Evolutionary conservation across 2,797 vertebrate species (phyloP).

Genomic region (Cynopterus sphinx): DNA sequence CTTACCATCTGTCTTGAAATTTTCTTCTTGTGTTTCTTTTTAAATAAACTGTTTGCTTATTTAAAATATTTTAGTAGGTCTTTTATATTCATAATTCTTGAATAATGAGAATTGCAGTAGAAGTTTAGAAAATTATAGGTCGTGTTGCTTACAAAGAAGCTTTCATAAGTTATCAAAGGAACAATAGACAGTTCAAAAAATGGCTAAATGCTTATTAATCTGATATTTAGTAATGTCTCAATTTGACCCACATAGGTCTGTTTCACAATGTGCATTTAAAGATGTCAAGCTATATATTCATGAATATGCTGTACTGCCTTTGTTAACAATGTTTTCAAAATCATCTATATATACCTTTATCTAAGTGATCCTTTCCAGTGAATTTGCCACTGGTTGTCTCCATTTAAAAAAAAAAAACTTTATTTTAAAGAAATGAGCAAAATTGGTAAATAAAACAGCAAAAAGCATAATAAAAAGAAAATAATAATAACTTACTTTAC

Average conservation of each 20-base stretch:
- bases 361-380: not conserved
- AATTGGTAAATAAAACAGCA: not conserved
- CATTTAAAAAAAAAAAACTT: not conserved
- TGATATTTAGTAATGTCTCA: not conserved
- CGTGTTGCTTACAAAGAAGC: not conserved
- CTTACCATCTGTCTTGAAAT: not conserved
- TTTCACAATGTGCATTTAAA: not conserved
- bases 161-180: not conserved
- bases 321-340: slow-evolving; percentile 25
- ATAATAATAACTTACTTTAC: not conserved
- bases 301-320: not conserved
- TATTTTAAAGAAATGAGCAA: slow-evolving; percentile 23
- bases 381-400: not conserved
- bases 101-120: not conserved
- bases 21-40: slow-evolving; percentile 9
- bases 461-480: not conserved
- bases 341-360: not conserved
- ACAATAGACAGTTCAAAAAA: slow-evolving; percentile 12
- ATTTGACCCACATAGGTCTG: not conserved
- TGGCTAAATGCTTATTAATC: not conserved
- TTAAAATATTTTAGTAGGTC: slow-evolving; percentile 33
- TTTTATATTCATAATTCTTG: not conserved
- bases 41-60: not conserved
- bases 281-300: not conserved
- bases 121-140: slow-evolving; percentile 29